Evolutionary conservation across 2,888 invertebrate genomes (phyloP), one percentile per base, ranked within the genome.

Genomic region (Scaptomyza polygonia): DNA sequence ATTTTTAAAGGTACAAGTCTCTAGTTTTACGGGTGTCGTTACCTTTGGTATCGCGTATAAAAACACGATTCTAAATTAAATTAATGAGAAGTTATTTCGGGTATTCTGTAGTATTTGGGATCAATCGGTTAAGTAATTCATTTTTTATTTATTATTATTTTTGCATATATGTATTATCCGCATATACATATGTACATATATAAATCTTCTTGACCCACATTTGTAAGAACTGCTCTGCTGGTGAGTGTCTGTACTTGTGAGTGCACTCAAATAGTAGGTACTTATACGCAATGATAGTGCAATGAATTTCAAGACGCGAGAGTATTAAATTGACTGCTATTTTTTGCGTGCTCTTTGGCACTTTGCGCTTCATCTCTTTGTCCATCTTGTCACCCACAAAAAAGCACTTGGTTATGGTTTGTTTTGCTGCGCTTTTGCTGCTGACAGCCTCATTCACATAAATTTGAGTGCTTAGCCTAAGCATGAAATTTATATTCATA

Each of bases 231-330:
- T 12, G 21, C 21, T 32, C 32, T 18, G 52, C 29, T 49, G 49
- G 18, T 30, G 25, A 14, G 14, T 12, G 45, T 39, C 0, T 14
- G 32, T 12, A 12, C 12, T 5, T 32, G 16, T 34, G 43, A 36
- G 18, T 34, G 44, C 49, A 53, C 53, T 47, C 57, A 25, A 25
- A 56, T 32, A 47, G 40, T 32, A 47, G 40, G 30, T 42, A 9
- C 47, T 8, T 43, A 34, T 42, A 6, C 44, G 11, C n/a, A 40
- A 21, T 47, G 44, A 45, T 55, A 51, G 57, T 84, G 80, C 81
- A 73, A 80, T 80, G 81, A 80, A 84, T 77, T 77, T 74, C 78
- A 74, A 84, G 74, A 69, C 63, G 81, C 68, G 63, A 68, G 49
- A 69, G 79, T 67, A 64, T 64, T 83, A 79, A 80, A 83, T 67